phyloP scores from a whole-genome alignment of 2,113 vertebrate species.

The Blennius ocellaris region DNA sequence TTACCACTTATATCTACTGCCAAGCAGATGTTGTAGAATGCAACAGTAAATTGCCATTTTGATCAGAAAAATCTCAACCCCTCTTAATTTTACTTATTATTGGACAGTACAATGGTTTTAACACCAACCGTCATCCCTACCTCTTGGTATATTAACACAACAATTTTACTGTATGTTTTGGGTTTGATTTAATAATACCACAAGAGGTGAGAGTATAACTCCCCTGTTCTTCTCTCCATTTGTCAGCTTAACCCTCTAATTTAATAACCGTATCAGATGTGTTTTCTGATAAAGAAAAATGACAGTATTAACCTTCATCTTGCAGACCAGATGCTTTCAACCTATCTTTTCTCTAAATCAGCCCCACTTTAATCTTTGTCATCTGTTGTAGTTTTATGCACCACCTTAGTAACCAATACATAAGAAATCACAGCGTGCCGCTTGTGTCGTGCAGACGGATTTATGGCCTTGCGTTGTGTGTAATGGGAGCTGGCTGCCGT shows the following conservation, averaged over 20 bases:
- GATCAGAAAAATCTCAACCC: constrained; percentile 56
- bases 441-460: constrained; percentile 67
- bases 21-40: constrained; percentile 75
- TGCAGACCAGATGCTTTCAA: constrained; percentile 31
- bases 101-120: constrained; percentile 34
- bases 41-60: constrained; percentile 15
- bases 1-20: constrained; percentile 55
- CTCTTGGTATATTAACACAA: constrained; percentile 64
- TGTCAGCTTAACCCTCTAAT: constrained; percentile 30
- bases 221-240: constrained; percentile 36
- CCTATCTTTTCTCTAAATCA: constrained; percentile 47
- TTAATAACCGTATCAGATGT: constrained; percentile 20
- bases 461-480: constrained; percentile 73
- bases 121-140: constrained; percentile 52
- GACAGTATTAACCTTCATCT: constrained; percentile 43
- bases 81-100: constrained; percentile 62
- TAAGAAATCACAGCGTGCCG: constrained; percentile 74
- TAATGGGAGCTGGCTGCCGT: constrained; percentile 72
- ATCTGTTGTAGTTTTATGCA: constrained; percentile 69
- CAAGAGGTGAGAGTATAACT: constrained; percentile 60
- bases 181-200: constrained; percentile 72
- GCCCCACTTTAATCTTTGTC: constrained; percentile 51
- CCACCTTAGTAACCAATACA: constrained; percentile 74
- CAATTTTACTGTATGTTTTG: constrained; percentile 64
- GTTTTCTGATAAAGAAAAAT: constrained; percentile 28